These are phyloP conservation scores for Gnatocerus cornutus DNA, from an alignment of 2,888 invertebrate species.

Conservation along the genomic window DNA sequence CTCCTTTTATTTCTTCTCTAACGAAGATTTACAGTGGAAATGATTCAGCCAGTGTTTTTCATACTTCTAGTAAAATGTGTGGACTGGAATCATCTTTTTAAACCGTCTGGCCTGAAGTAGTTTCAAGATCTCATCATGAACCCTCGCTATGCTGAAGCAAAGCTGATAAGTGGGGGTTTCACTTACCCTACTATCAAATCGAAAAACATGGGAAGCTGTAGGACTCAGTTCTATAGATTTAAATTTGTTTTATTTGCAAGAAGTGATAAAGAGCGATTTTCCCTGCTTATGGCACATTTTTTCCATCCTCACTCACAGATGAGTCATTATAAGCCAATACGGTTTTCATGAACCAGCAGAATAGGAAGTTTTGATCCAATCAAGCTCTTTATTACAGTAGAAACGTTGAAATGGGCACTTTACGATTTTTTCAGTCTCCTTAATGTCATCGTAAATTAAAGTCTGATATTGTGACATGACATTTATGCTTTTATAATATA, in stretches of 20 bases:
- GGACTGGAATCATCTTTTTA: constrained; percentile 28
- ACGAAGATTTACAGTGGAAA: constrained; percentile 2
- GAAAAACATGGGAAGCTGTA: constrained; percentile 23
- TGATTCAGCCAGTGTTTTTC: constrained; percentile 16
- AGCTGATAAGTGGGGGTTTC: constrained; percentile 42
- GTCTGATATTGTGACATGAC: constrained; percentile 36
- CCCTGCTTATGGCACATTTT: constrained; percentile 2
- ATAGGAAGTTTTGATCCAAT: constrained; percentile 37
- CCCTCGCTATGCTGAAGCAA: constrained; percentile 28
- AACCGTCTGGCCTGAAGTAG: constrained; percentile 32
- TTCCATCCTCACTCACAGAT: constrained; percentile 11
- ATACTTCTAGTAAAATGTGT: constrained; percentile 24
- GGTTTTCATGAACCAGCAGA: constrained; percentile 23
- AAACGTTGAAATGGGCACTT: constrained; percentile 43
- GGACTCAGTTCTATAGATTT: constrained; percentile 4
- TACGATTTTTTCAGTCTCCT: constrained; percentile 33
- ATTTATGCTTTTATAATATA: constrained; percentile 38
- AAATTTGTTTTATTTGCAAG: constrained; percentile 6
- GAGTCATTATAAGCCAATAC: constrained; percentile 38
- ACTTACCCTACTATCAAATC: constrained; percentile 28
- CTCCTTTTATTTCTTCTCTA: constrained; percentile 15
- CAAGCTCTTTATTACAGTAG: constrained; percentile 35
- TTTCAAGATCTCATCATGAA: constrained; percentile 44
- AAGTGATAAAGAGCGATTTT: neutral
- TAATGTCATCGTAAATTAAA: constrained; percentile 42